Conservation (phyloP, 2,797 vertebrate species). For the Fistularia tabacaria region DNA sequence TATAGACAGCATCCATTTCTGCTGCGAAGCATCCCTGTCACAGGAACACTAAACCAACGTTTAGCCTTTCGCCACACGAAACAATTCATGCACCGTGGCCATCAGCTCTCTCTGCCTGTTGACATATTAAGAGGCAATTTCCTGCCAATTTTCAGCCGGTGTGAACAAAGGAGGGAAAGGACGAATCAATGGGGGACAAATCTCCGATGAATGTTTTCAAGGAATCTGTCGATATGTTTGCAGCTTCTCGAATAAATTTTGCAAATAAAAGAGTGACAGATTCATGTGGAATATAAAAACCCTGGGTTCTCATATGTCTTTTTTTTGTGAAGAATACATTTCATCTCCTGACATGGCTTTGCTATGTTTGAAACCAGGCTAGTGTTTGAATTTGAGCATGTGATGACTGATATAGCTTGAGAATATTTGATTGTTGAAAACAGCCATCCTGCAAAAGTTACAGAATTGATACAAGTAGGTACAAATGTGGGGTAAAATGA, state of each 20-base stretch:
- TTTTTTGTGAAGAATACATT: too few species aligned
- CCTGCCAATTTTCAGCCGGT: constrained; percentile 50
- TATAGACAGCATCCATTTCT: constrained; percentile 17
- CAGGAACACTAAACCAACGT: constrained; percentile 50
- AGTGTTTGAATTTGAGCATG: too few species aligned
- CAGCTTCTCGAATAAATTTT: background rate
- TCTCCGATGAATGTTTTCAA: constrained; percentile 20
- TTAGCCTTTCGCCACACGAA: constrained; percentile 40
- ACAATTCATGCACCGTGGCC: constrained; percentile 40
- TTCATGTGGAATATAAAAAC: too few species aligned
- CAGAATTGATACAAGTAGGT: too few species aligned
- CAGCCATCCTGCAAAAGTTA: too few species aligned
- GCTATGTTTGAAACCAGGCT: too few species aligned
- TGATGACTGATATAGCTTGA: too few species aligned
- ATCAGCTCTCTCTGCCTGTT: constrained; percentile 25
- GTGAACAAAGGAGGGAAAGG: constrained; percentile 18
- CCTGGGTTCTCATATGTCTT: too few species aligned
- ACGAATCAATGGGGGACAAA: constrained; percentile 65
- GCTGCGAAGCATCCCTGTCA: constrained; percentile 25
- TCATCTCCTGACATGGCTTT: too few species aligned
- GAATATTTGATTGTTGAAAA: too few species aligned
- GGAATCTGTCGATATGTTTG: background rate
- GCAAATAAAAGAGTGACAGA: background rate
- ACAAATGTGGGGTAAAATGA: too few species aligned
- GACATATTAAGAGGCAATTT: constrained; percentile 73